Evolutionary conservation across 1,140 invertebrate species (phyloP), one percentile per base, ranked within the genome.

Genomic region (Planococcus citri): DNA sequence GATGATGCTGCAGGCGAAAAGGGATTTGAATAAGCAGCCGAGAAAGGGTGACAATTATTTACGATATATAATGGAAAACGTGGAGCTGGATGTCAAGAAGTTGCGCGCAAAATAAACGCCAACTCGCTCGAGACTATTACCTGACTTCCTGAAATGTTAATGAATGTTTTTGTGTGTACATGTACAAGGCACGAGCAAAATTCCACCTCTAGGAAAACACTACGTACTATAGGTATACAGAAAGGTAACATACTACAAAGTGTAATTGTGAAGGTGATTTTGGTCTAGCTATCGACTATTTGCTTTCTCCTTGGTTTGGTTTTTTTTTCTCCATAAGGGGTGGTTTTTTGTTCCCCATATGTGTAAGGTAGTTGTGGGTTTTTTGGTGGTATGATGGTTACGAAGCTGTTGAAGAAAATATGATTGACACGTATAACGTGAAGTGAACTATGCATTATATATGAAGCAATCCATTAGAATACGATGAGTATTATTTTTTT

Each of bases 401-500:
- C n/a, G n/a, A n/a, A n/a, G n/a, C n/a, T n/a, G n/a, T n/a, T n/a
- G n/a, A n/a, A 25, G 20, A 17, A 64, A 64, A 64, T 64, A 64
- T 64, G 60, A 64, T 64, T 64, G 60, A 64, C 60, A 27, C 25
- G 60, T 64, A 64, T 27, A 64, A 64, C 60, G 60, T 21, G 20
- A 20, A 64, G 60, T 64, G 22, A 25, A 64, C 60, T 27, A 27
- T 64, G 60, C 60, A 64, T 64, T 64, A 64, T 64, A 64, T 64
- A 64, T 64, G 60, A 64, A 64, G 60, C 25, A 64, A 64, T 64
- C 60, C 60, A 64, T 64, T 64, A 64, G 60, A 64, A 64, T 64
- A 27, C 60, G 60, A 64, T 64, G 25, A 64, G 60, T 27, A 64
- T 20, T 22, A 14, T 64, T 64, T 27, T 27, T 64, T 27, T 64